These are phyloP conservation scores for Pithys albifrons DNA, from an alignment of 2,113 vertebrate species.

Conservation along the genomic window DNA sequence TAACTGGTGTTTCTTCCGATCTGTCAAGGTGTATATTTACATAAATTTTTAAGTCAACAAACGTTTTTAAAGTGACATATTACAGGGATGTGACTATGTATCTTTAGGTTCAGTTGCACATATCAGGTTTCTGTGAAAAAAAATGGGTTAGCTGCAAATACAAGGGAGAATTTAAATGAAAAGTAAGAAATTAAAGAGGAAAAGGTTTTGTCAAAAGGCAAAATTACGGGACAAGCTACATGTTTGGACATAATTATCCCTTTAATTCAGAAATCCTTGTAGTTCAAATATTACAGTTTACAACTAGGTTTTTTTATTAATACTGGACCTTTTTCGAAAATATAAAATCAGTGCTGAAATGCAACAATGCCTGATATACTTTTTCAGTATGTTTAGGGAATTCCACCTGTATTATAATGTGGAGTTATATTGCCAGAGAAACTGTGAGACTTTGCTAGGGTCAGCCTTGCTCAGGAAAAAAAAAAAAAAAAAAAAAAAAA, in stretches of 20 bases:
- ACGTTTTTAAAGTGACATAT: not conserved
- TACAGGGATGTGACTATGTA: rapidly evolving
- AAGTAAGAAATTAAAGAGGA: not conserved
- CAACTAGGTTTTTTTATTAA: not conserved
- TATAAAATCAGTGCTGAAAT: not conserved
- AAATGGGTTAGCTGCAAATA: not conserved
- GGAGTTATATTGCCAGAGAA: not conserved
- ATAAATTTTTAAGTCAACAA: not conserved
- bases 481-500: not conserved
- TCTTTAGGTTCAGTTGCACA: not conserved
- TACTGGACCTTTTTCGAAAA: not conserved
- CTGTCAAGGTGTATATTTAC: not conserved
- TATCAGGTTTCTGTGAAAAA: not conserved
- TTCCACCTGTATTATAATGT: not conserved
- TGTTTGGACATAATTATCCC: not conserved
- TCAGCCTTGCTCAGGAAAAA: not conserved
- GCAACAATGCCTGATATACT: not conserved
- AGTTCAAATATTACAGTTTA: not conserved
- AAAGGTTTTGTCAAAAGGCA: not conserved
- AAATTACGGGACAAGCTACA: not conserved
- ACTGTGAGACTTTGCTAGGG: not conserved
- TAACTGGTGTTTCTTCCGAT: not conserved
- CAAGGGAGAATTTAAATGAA: not conserved
- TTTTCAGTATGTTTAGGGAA: not conserved
- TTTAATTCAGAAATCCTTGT: not conserved